Percentiles rank a stretch among this genome's conserved stretches.
Conservation (phyloP, 2,888 invertebrate genomes). For the Drosophila antonietae region DNA sequence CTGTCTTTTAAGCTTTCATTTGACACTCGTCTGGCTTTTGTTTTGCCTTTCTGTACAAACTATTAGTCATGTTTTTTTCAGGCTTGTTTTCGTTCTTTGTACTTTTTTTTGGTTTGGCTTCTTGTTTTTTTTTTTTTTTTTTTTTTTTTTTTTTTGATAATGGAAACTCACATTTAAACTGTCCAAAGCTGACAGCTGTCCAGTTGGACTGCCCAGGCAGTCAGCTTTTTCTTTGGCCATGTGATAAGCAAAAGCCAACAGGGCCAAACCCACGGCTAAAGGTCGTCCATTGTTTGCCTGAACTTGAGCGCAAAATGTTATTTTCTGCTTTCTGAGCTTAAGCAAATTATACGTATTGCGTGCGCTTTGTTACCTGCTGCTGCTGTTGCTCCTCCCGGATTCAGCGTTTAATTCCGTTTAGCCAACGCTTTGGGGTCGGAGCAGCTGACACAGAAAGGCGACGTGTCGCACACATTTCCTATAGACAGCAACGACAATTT, state of each 20-base stretch:
- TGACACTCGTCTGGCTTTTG: conserved; percentile 69
- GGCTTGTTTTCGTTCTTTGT: conserved; percentile 23
- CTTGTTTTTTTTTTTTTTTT: conserved; percentile 34
- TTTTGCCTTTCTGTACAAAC: conserved; percentile 63
- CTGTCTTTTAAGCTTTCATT: conserved; percentile 65
- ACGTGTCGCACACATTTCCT: conserved; percentile 28
- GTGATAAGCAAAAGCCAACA: conserved; percentile 54
- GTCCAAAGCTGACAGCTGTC: conserved; percentile 53
- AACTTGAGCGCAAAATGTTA: conserved; percentile 75
- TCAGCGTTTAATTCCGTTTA: conserved; percentile 24
- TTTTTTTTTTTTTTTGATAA: conserved; percentile 28
- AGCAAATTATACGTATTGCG: conserved; percentile 70
- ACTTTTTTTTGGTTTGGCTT: neutral
- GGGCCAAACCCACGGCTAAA: conserved; percentile 29
- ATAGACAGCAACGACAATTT: conserved; percentile 63
- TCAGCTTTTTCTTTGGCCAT: conserved; percentile 44
- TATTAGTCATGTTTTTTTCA: conserved; percentile 71
- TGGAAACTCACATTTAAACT: conserved; percentile 58
- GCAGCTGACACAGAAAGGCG: neutral
- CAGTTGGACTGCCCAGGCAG: conserved; percentile 28
- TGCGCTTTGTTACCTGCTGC: conserved; percentile 40
- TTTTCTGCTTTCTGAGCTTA: conserved; percentile 75
- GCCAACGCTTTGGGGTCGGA: conserved; percentile 20
- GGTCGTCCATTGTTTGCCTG: conserved; percentile 66
- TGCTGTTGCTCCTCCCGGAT: conserved; percentile 13